These are phyloP conservation scores for Orussus abietinus DNA, from an alignment of 1,140 invertebrate genomes.

Conservation along the genomic window DNA sequence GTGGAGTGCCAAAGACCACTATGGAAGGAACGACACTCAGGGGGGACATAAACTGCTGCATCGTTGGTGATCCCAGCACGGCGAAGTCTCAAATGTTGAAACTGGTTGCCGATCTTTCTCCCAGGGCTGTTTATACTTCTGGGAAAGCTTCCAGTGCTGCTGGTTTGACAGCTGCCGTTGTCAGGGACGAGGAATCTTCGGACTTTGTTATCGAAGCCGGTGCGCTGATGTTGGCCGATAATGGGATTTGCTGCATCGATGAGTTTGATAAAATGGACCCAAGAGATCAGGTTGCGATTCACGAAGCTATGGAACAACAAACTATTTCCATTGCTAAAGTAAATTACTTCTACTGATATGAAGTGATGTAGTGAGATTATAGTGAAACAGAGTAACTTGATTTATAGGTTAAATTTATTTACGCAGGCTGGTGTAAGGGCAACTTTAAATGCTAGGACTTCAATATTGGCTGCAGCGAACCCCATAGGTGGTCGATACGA, in stretches of 20 bases:
- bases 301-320: conserved; percentile 99
- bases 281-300: conserved; percentile 97
- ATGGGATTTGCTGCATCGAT: conserved; percentile 99
- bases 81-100: conserved; percentile 98
- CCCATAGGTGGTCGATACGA: conserved; percentile 97
- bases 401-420: conserved; percentile 5
- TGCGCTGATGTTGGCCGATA: conserved; percentile 98
- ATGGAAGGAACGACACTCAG: conserved; percentile 81
- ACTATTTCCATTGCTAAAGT: conserved; percentile 97
- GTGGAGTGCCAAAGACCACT: conserved; percentile 95
- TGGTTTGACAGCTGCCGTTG: conserved; percentile 96
- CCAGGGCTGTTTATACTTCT: conserved; percentile 95
- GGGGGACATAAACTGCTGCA: conserved; percentile 97
- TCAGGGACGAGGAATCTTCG: conserved; percentile 93
- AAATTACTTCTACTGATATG: conserved; percentile 14
- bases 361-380: conserved; percentile 33
- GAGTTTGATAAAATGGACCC: conserved; percentile 99
- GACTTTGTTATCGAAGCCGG: conserved; percentile 99
- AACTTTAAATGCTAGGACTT: conserved; percentile 95
- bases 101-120: conserved; percentile 93
- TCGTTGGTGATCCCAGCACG: conserved; percentile 98
- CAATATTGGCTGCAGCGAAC: conserved; percentile 97
- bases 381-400: conserved; percentile 2
- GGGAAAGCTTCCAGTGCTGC: conserved; percentile 97
- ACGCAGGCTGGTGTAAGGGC: conserved; percentile 89